phyloP scores from a whole-genome alignment of 2,113 vertebrate genomes.

The Bos javanicus region DNA sequence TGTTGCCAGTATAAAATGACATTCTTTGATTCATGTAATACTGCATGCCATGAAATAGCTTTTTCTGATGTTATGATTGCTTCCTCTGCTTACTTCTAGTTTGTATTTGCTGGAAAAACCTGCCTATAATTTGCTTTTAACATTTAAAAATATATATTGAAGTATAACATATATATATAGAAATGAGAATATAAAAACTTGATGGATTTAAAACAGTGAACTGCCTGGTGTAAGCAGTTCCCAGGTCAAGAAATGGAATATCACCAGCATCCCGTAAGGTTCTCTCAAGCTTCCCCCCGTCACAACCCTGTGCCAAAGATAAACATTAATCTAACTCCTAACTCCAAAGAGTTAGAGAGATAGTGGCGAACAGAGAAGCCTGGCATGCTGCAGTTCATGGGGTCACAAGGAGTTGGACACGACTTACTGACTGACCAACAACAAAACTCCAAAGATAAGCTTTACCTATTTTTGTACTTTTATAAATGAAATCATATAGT shows the following conservation, averaged over 20 bases:
- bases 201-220: not conserved
- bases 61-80: not conserved
- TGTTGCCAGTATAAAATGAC: not conserved
- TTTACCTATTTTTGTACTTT: not conserved
- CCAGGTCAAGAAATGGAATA: not conserved
- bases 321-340: not conserved
- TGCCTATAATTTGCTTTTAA: not conserved
- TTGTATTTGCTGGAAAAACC: not conserved
- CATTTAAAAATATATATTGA: not conserved
- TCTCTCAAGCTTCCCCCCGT: accelerated
- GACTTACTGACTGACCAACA: not conserved
- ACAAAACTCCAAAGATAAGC: not conserved
- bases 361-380: not conserved
- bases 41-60: not conserved
- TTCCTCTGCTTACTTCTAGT: not conserved
- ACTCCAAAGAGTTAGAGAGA: not conserved
- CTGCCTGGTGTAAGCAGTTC: not conserved
- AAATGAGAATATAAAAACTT: not conserved
- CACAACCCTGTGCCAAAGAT: not conserved
- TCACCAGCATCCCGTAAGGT: not conserved
- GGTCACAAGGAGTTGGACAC: not conserved
- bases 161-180: not conserved
- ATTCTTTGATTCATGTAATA: not conserved
- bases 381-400: not conserved
- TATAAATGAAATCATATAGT: not conserved